A percentile compares a stretch with the other conserved stretches of the same genome.
phyloP scores from a whole-genome alignment of 2,797 vertebrate species.

The Lates japonicus region DNA sequence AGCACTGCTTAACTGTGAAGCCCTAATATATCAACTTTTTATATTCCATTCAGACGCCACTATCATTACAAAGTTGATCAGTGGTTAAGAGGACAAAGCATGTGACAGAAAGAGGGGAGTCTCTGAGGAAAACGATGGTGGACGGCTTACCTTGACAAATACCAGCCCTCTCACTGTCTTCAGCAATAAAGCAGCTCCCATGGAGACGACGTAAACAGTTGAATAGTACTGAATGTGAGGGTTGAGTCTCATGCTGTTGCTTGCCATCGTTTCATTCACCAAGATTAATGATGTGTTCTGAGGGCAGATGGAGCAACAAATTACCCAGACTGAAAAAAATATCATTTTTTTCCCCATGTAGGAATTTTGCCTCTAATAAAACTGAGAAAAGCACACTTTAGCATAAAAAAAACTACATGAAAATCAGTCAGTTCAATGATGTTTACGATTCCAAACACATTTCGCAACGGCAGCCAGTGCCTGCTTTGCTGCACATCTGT shows the following conservation, averaged over 20 bases:
- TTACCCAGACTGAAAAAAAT: slow-evolving; percentile 67
- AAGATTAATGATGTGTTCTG: slow-evolving; percentile 86
- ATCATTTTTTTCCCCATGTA: slow-evolving; percentile 38
- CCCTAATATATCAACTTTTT: slow-evolving; percentile 25
- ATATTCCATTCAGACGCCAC: slow-evolving; percentile 12
- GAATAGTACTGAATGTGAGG: slow-evolving; percentile 86
- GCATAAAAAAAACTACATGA: slow-evolving; percentile 52
- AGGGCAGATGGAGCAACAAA: slow-evolving; percentile 81
- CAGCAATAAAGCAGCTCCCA: slow-evolving; percentile 85
- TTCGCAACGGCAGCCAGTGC: slow-evolving; percentile 61
- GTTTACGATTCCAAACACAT: slow-evolving; percentile 77
- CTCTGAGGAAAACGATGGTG: neutral
- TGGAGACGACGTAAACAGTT: slow-evolving; percentile 84
- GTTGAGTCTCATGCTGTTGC: slow-evolving; percentile 86
- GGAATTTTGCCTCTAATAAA: slow-evolving; percentile 66
- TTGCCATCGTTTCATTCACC: slow-evolving; percentile 79
- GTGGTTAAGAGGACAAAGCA: slow-evolving; percentile 19
- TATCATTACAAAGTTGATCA: slow-evolving; percentile 7
- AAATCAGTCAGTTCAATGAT: slow-evolving; percentile 57
- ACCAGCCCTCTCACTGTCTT: slow-evolving; percentile 87
- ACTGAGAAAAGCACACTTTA: slow-evolving; percentile 54
- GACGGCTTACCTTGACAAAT: slow-evolving; percentile 87
- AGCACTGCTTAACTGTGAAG: slow-evolving; percentile 38
- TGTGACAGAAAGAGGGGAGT: neutral
- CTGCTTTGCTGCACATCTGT: slow-evolving; percentile 82